These are phyloP conservation scores for Halictus ligatus DNA, from an alignment of 2,888 invertebrate species.

Conservation along the genomic window DNA sequence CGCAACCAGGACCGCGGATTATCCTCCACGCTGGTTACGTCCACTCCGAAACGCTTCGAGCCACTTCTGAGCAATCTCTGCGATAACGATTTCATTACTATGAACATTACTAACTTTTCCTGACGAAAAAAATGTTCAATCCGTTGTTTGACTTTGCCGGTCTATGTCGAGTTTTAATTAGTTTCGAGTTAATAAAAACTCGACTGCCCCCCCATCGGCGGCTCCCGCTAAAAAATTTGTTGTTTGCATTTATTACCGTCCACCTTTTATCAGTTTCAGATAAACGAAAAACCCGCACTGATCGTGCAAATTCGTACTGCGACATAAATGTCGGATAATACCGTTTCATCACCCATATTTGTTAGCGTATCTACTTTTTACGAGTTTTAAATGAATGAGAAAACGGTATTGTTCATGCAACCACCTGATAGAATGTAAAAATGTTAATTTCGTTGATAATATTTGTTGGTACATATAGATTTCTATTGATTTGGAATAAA, in stretches of 20 bases:
- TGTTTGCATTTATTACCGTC: not conserved
- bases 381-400: not conserved
- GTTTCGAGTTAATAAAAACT: not conserved
- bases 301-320: not conserved
- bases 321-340: not conserved
- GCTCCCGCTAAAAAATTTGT: not conserved
- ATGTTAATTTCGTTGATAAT: too few relatives aligned
- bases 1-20: slow-evolving; percentile 17
- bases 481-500: not conserved
- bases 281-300: not conserved
- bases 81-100: slow-evolving; percentile 17
- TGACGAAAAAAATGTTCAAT: not conserved
- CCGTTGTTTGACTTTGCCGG: not conserved
- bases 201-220: not conserved
- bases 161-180: not conserved
- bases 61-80: slow-evolving; percentile 10
- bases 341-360: not conserved
- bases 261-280: not conserved
- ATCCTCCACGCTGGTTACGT: slow-evolving; percentile 18
- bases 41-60: not conserved
- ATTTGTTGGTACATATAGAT: too few relatives aligned
- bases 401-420: not conserved
- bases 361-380: not conserved
- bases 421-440: not conserved
- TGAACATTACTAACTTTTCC: not conserved